Evolutionary conservation across 2,113 vertebrate genomes (phyloP).

Genomic region (Seriola dumerili): DNA sequence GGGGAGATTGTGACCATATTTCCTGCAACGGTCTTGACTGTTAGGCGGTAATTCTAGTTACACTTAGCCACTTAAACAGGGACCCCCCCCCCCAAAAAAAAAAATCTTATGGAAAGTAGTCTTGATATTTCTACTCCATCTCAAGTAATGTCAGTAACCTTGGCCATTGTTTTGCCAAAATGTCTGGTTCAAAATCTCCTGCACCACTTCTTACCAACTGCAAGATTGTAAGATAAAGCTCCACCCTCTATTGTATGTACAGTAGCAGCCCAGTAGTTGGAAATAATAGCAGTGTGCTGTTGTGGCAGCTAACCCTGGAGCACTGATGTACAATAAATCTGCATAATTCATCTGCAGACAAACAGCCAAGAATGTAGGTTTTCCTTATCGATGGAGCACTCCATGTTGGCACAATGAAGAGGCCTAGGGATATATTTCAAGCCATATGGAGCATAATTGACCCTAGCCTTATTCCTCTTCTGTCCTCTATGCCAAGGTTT

Average conservation of each 20-base stretch:
- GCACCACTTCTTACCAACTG: not conserved
- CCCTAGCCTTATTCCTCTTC: not conserved
- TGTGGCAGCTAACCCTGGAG: slow-evolving; percentile 6
- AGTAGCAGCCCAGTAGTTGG: not conserved
- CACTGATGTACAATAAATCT: slow-evolving; percentile 40
- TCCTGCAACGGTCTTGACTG: no score
- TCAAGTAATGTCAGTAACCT: not conserved
- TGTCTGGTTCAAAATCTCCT: not conserved
- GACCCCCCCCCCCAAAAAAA: not conserved
- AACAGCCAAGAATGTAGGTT: slow-evolving; percentile 25
- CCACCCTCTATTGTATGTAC: not conserved
- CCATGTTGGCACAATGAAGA: slow-evolving; percentile 35
- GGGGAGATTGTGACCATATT: no score
- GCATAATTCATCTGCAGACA: slow-evolving; percentile 61
- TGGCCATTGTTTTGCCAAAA: slow-evolving; percentile 1
- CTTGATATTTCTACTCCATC: not conserved
- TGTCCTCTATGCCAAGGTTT: slow-evolving; percentile 32
- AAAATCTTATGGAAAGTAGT: not conserved
- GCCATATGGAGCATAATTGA: slow-evolving; percentile 35
- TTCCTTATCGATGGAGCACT: slow-evolving; percentile 42
- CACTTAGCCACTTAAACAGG: not conserved
- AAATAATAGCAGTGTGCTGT: not conserved
- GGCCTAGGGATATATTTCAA: slow-evolving; percentile 37
- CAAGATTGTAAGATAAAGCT: not conserved
- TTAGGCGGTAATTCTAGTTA: no score